Base-by-base conservation (phyloP, 2,113 vertebrate species). In the Ginglymostoma cirratum region DNA sequence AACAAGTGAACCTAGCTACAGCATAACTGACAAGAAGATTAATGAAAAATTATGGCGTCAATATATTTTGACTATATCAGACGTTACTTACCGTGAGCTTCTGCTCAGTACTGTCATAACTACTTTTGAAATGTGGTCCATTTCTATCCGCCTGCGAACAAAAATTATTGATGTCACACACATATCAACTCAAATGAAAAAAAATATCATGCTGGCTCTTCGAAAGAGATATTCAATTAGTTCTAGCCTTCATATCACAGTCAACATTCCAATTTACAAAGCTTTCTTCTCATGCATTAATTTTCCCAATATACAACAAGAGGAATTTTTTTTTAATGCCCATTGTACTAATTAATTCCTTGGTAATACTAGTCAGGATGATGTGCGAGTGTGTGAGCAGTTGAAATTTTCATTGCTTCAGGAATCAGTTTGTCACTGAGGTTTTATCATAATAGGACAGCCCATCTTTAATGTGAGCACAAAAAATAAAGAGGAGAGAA, bases 71-170 rank as follows among this genome's bases (percentile, higher is more conserved):
- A 95, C 80, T n/a, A 80, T 61, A 61, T 3, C 17, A 42, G 17
- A 95, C 48, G 96, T 96, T 52, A 97, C 98, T 98, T 97, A 99
- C 99, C 90, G 97, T 98, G 23, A 99, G 97, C 96, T 96, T 98
- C 96, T 99, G 98, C 96, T 98, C 98, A 0, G 98, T 99, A 96
- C 97, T 99, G 85, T 97, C 97, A 96, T 98, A 98, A 96, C 96
- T 23, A 0, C 97, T 97, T 96, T 97, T 97, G 98, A 99, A 99
- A 96, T 98, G 97, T 3, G 99, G 98, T 48, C 98, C 98, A 55
- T 97, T 97, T 96, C 97, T 97, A 96, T 99, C 98, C 69, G 99
- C 98, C 99, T 99, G 96, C 95, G 78, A 95, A 80, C 23, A 96
- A 72, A 97, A 96, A 5, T 0, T 19, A 55, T 30, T 66, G 70